These are phyloP conservation scores for Orchestes rusci DNA, from an alignment of 2,888 invertebrate species.

Conservation along the genomic window DNA sequence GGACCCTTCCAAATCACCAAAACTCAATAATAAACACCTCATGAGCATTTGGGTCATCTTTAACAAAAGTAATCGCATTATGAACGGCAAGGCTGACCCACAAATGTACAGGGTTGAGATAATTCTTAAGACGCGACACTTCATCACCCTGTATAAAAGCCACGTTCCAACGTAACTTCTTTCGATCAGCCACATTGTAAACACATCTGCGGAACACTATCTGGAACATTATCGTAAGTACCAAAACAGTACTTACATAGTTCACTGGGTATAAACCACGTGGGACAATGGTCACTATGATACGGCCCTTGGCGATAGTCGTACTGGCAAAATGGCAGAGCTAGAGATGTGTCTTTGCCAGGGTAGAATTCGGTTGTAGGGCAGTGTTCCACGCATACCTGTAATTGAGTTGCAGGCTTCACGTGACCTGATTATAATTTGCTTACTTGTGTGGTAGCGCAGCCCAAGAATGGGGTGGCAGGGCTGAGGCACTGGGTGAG, in stretches of 20 bases:
- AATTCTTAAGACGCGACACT: conserved; percentile 34
- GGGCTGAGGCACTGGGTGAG: conserved; percentile 68
- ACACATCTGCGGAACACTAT: conserved; percentile 47
- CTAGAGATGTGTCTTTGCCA: neutral
- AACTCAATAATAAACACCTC: conserved; percentile 40
- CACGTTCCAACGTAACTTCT: conserved; percentile 25
- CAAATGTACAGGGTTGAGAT: conserved; percentile 40
- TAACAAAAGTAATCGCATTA: conserved; percentile 44
- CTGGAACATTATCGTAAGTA: neutral
- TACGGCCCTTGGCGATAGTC: conserved; percentile 31
- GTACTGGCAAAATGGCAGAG: neutral
- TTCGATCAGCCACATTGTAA: conserved; percentile 38
- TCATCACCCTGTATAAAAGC: conserved; percentile 31
- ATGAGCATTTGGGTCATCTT: conserved; percentile 43
- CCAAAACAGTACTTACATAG: conserved; percentile 62
- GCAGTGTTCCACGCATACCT: conserved; percentile 68
- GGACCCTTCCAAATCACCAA: no score
- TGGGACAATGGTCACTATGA: conserved; percentile 56
- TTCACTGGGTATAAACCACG: conserved; percentile 61
- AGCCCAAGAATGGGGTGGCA: conserved; percentile 63
- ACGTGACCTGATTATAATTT: neutral
- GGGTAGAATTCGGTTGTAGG: conserved; percentile 44
- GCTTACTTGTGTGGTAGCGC: conserved; percentile 70
- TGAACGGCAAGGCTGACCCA: conserved; percentile 45
- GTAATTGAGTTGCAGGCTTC: conserved; percentile 22